A percentile compares a stretch with the other conserved stretches of the same genome.
phyloP scores from a whole-genome alignment of 2,113 vertebrate genomes.

The Bettongia penicillata region DNA sequence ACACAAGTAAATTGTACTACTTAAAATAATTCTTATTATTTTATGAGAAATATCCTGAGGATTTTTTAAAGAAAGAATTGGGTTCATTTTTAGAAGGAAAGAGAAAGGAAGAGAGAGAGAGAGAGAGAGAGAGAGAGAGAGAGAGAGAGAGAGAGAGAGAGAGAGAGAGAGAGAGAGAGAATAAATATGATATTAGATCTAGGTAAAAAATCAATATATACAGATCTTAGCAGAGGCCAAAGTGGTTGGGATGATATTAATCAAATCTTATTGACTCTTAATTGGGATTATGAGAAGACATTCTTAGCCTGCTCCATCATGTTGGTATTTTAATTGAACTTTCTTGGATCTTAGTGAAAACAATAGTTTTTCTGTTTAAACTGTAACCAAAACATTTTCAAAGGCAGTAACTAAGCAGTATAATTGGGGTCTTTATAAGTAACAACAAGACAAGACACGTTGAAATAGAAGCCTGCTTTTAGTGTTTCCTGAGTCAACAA shows the following conservation, averaged over 20 bases:
- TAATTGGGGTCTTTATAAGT: conserved; percentile 77
- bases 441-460: conserved; percentile 70
- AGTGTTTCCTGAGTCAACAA: conserved; percentile 60
- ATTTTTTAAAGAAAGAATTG: neutral
- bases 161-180: conserved; percentile 27
- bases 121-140: neutral
- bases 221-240: conserved; percentile 48
- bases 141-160: conserved; percentile 3
- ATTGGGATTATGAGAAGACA: conserved; percentile 75
- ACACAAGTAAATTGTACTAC: conserved; percentile 71
- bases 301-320: conserved; percentile 72
- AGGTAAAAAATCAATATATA: conserved; percentile 72
- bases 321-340: conserved; percentile 72
- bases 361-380: conserved; percentile 73
- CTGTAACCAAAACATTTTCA: conserved; percentile 74
- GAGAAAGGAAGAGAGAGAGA: neutral
- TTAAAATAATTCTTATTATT: conserved; percentile 73
- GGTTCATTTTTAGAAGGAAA: neutral
- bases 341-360: conserved; percentile 69
- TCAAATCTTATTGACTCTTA: conserved; percentile 72
- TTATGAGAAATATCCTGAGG: conserved; percentile 54
- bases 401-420: conserved; percentile 68
- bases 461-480: conserved; percentile 67
- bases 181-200: conserved; percentile 57
- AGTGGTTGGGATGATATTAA: conserved; percentile 69